Conservation (phyloP, 2,113 vertebrate genomes). For the Pogonocichla stellata region DNA sequence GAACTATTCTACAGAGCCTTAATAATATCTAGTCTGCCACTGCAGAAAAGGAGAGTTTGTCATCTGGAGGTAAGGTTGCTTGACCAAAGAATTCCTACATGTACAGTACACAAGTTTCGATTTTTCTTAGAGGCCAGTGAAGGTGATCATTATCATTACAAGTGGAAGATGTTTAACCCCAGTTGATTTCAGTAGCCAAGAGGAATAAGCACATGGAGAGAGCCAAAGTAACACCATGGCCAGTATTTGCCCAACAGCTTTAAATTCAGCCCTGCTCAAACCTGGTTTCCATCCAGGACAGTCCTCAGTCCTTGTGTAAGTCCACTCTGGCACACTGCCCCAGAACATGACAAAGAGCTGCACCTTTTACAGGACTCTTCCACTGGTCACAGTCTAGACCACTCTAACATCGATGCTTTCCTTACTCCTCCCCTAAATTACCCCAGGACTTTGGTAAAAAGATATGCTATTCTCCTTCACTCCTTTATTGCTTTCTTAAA, state of each 20-base stretch:
- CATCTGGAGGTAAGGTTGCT: slow-evolving; percentile 25
- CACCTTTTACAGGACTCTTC: neutral
- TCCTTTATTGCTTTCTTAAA: neutral
- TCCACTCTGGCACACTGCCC: rapidly evolving
- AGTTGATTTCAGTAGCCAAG: neutral
- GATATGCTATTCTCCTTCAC: neutral
- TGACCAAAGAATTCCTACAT: neutral
- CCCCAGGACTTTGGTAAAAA: neutral
- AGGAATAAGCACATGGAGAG: neutral
- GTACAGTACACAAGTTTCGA: neutral
- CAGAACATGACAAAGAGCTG: neutral
- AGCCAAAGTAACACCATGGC: neutral
- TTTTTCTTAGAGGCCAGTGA: neutral
- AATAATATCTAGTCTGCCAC: slow-evolving; percentile 56
- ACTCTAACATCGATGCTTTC: neutral
- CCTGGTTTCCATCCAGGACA: neutral
- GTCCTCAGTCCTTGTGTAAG: neutral
- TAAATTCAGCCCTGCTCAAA: neutral
- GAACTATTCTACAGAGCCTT: slow-evolving; percentile 45
- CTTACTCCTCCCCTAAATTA: neutral
- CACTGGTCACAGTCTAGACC: neutral
- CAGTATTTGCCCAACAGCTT: neutral
- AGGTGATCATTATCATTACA: neutral
- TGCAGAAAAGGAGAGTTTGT: slow-evolving; percentile 50
- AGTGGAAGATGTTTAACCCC: neutral